A percentile compares a stretch with the other conserved stretches of the same genome.
These are phyloP conservation scores for Lacerta agilis DNA, from an alignment of 2,797 vertebrate genomes.

Conservation along the genomic window DNA sequence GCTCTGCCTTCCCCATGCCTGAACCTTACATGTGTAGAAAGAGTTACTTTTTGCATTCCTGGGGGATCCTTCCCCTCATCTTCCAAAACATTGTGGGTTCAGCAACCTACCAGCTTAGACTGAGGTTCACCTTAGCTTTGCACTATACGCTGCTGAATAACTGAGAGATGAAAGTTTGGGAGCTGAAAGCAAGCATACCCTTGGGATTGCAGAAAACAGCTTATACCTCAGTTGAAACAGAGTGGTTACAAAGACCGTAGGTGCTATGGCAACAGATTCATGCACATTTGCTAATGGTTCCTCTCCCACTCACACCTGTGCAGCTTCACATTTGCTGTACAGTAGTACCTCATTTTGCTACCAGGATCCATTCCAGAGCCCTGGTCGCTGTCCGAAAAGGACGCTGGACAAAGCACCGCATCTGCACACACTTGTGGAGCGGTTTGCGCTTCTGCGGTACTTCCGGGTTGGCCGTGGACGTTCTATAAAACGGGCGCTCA, in stretches of 20 bases:
- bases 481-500: too few species aligned
- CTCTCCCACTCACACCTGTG: background rate
- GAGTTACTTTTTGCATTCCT: background rate
- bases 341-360: too few species aligned
- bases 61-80: background rate
- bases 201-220: background rate
- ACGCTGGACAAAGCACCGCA: too few species aligned
- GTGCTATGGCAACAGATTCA: background rate
- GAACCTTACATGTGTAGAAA: background rate
- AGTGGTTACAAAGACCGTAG: background rate
- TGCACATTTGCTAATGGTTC: background rate
- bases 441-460: too few species aligned
- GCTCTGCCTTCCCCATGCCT: background rate
- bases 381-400: too few species aligned
- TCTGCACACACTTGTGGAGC: fast-evolving
- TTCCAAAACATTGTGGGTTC: background rate
- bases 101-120: background rate
- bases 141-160: background rate
- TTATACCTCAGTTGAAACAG: background rate
- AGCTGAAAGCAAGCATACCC: background rate
- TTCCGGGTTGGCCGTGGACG: too few species aligned
- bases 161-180: background rate
- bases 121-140: background rate
- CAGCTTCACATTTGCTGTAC: background rate
- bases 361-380: too few species aligned